Evolutionary conservation across 2,888 invertebrate species (phyloP).

Genomic region (Deilephila porcellus): DNA sequence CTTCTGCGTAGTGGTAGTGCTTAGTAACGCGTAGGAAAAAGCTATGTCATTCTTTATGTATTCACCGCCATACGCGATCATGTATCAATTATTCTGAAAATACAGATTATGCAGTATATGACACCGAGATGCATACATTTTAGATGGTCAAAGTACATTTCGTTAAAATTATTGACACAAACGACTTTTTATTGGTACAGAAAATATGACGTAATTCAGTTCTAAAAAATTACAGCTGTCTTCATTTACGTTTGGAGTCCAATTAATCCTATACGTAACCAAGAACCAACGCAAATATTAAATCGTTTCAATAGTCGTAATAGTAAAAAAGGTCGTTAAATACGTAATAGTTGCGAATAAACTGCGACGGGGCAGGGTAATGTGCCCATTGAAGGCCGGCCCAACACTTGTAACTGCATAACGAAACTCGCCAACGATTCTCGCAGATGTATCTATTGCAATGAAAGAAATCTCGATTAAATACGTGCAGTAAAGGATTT

Average conservation of each 20-base stretch:
- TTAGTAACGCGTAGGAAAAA: not conserved
- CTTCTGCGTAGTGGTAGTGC: not conserved
- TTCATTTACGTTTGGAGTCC: too few relatives aligned
- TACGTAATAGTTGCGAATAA: slow-evolving; percentile 28
- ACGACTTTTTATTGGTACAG: too few relatives aligned
- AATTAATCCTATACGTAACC: too few relatives aligned
- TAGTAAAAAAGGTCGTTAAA: slow-evolving; percentile 23
- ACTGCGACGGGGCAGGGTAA: slow-evolving; percentile 46
- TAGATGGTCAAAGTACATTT: not conserved
- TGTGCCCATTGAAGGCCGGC: slow-evolving; percentile 54
- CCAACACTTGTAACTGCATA: slow-evolving; percentile 54
- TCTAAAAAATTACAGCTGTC: too few relatives aligned
- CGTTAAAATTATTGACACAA: too few relatives aligned
- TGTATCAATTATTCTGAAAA: not conserved
- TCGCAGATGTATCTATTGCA: slow-evolving; percentile 57
- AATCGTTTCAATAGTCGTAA: not conserved
- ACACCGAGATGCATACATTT: not conserved
- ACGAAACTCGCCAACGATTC: slow-evolving; percentile 57
- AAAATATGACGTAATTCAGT: too few relatives aligned
- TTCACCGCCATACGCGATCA: not conserved
- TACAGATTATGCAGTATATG: not conserved
- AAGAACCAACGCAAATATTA: not conserved
- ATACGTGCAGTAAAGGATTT: slow-evolving; percentile 13
- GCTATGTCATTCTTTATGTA: not conserved
- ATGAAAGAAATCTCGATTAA: slow-evolving; percentile 50